phyloP scores from a whole-genome alignment of 2,113 vertebrate genomes.

The Nettapus auritus region DNA sequence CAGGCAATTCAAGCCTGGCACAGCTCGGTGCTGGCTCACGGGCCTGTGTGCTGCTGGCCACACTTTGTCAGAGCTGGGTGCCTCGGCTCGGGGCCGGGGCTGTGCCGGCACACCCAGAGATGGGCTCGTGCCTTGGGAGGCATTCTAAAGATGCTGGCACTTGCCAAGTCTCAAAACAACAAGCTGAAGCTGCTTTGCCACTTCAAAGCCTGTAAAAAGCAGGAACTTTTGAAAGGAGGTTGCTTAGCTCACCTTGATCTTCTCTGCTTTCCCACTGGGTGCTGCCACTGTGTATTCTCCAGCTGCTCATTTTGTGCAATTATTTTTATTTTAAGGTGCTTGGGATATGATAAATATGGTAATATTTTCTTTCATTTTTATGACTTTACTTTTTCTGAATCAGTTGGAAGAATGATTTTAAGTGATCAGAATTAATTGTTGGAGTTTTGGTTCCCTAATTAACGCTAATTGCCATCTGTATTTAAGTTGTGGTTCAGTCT shows the following conservation, averaged over 20 bases:
- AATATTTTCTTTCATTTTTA: not conserved
- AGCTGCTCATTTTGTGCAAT: not conserved
- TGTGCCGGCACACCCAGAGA: too few relatives aligned
- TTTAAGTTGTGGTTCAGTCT: not conserved
- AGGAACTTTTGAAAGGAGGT: not conserved
- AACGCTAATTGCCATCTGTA: not conserved
- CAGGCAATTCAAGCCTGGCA: fast-evolving
- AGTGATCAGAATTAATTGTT: not conserved
- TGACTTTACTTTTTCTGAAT: not conserved
- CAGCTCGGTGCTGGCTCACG: fast-evolving
- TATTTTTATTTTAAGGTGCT: not conserved
- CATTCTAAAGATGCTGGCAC: not conserved
- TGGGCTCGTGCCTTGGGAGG: too few relatives aligned
- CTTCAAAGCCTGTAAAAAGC: not conserved
- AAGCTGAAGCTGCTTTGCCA: too few relatives aligned
- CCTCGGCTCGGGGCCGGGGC: too few relatives aligned
- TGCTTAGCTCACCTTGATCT: not conserved
- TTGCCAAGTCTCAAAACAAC: not conserved
- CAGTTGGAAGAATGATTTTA: not conserved
- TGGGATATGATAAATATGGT: not conserved
- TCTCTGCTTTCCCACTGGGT: not conserved
- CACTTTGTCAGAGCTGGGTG: too few relatives aligned
- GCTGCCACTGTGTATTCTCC: not conserved
- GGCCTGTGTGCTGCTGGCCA: fast-evolving
- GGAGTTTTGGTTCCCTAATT: not conserved